phyloP scores from a whole-genome alignment of 2,888 invertebrate genomes.

The Papilio elwesi region DNA sequence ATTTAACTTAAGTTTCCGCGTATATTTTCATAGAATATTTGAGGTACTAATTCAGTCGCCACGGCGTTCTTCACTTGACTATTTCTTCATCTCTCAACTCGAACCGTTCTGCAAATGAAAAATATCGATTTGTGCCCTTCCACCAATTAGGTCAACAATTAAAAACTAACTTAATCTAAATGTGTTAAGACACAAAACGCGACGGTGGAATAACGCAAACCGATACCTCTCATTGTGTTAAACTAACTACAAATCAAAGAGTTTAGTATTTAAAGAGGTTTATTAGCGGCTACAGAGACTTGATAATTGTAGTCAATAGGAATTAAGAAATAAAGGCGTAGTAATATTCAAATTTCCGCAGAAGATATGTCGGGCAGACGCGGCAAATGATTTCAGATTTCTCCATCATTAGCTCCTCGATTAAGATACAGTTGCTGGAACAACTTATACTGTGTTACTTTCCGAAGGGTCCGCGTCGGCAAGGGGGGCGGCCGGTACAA shows the following conservation, averaged over 20 bases:
- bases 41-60: not conserved
- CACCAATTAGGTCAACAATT: slow-evolving; percentile 57
- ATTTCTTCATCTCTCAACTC: slow-evolving; percentile 1
- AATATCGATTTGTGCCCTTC: slow-evolving; percentile 72
- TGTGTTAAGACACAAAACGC: slow-evolving; percentile 45
- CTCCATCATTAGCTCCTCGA: slow-evolving; percentile 3
- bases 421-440: not conserved
- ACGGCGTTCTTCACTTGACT: not conserved
- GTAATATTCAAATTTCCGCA: slow-evolving; percentile 28
- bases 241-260: slow-evolving; percentile 32
- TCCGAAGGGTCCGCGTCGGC: slow-evolving; percentile 66
- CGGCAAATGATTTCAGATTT: slow-evolving; percentile 24
- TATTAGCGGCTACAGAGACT: slow-evolving; percentile 30
- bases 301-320: not conserved
- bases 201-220: slow-evolving; percentile 77
- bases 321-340: slow-evolving; percentile 10
- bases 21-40: not conserved
- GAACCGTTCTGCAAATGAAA: slow-evolving; percentile 61
- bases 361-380: slow-evolving; percentile 24
- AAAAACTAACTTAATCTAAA: slow-evolving; percentile 49
- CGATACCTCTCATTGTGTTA: slow-evolving; percentile 56
- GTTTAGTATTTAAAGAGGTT: slow-evolving; percentile 1
- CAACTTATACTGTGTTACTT: slow-evolving; percentile 42
- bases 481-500: slow-evolving; percentile 65
- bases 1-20: not conserved